Conservation (phyloP, 2,113 vertebrate species). For the Apistogramma diplotaenia region DNA sequence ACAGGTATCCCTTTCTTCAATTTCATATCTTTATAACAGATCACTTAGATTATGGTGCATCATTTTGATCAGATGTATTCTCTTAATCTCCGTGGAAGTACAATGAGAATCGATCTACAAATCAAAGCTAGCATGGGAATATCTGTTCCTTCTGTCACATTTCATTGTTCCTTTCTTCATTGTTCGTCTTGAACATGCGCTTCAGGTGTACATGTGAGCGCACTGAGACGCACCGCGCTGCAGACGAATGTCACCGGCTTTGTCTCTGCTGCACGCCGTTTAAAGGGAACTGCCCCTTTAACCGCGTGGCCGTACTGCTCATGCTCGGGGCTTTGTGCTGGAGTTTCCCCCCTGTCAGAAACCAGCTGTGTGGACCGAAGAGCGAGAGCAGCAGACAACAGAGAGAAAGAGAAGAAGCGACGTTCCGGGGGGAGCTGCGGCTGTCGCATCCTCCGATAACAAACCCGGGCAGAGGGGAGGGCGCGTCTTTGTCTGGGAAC, state of each 20-base stretch:
- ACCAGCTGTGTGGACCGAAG: conserved; percentile 41
- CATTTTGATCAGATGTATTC: not conserved
- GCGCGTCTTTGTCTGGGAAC: conserved; percentile 33
- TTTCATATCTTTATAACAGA: not conserved
- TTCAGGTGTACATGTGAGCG: not conserved
- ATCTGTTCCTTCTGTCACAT: not conserved
- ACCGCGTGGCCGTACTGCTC: conserved; percentile 48
- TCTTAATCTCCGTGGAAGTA: not conserved
- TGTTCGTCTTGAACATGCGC: not conserved
- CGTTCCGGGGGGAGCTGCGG: not conserved
- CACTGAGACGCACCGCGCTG: not conserved
- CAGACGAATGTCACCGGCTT: not conserved
- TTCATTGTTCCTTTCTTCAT: not conserved
- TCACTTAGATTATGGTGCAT: not conserved
- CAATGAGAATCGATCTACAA: not conserved
- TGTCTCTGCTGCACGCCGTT: conserved; percentile 17
- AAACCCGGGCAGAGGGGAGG: not conserved
- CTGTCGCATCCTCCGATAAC: conserved; percentile 25
- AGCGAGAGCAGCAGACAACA: not conserved
- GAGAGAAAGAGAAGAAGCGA: not conserved
- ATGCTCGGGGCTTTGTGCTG: conserved; percentile 57
- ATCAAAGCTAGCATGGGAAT: not conserved
- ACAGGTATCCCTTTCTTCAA: not conserved
- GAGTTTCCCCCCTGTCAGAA: conserved; percentile 35
- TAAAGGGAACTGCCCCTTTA: conserved; percentile 60